Evolutionary conservation across 2,797 vertebrate genomes (phyloP).

Genomic region (Silurus lanzhouensis): DNA sequence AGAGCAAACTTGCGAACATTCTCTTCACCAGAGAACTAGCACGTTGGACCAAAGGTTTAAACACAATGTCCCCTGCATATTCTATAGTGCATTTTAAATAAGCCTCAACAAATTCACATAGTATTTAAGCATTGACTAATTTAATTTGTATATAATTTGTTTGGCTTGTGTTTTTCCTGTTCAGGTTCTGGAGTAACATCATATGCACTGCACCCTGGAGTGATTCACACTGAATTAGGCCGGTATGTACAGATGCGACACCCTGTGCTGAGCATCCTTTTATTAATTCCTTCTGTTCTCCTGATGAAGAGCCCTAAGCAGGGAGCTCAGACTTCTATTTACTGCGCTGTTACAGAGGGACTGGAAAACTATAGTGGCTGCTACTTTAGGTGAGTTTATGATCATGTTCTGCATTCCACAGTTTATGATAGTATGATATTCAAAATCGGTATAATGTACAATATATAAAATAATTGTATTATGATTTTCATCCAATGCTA

Average conservation of each 20-base stretch:
- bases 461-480: background rate
- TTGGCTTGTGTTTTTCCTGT: background rate
- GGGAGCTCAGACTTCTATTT: slow-evolving; percentile 62
- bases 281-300: slow-evolving; percentile 52
- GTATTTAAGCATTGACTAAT: background rate
- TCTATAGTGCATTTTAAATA: background rate
- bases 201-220: slow-evolving; percentile 61
- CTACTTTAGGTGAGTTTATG: slow-evolving; percentile 60
- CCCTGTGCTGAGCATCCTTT: slow-evolving; percentile 52
- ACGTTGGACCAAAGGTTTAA: slow-evolving; percentile 58
- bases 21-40: slow-evolving; percentile 63
- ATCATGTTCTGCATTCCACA: background rate
- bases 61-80: background rate
- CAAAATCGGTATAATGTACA: background rate
- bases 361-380: slow-evolving; percentile 58
- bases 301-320: slow-evolving; percentile 63
- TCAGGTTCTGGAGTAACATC: slow-evolving; percentile 58
- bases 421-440: background rate
- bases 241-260: slow-evolving; percentile 52
- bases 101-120: background rate
- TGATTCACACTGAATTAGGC: slow-evolving; percentile 62
- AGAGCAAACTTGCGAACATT: slow-evolving; percentile 65
- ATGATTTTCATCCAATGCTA: background rate
- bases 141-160: background rate
- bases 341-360: slow-evolving; percentile 59